Base-by-base conservation (phyloP, 2,888 invertebrate genomes). In the Dicranocentrus wangi region DNA sequence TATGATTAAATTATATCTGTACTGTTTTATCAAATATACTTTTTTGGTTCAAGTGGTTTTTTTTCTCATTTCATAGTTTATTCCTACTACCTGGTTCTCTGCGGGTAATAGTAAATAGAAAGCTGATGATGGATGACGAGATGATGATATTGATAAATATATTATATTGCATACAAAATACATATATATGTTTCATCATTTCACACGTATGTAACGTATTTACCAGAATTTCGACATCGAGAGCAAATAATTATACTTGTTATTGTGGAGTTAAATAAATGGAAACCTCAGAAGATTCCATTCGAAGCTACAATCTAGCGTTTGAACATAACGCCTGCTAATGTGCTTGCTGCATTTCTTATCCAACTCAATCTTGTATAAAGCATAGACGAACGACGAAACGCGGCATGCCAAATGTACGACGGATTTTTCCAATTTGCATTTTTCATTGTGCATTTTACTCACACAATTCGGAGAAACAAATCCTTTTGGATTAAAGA, bases 1-100 rank as follows among this genome's bases (percentile, higher is more conserved):
- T 79, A 55, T 71, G 65, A 79, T 79, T 79, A 79, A 79, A 79
- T 79, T 79, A 79, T 79, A 79, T 79, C 53, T 58, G 66, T 79
- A 79, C 78, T 79, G 78, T 79, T 79, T 79, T 79, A 71, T 79
- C 78, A 79, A 79, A 65, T 53, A 68, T 47, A 63, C 32, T 23
- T 47, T 69, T 68, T 77, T 76, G 25, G 21, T 55, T 55, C 47
- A 21, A 43, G 61, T 61, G 27, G n/a, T n/a, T 76, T 60, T 77
- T 66, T 77, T 69, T 32, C 60, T 43, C 55, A 68, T 68, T 77
- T 66, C 51, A 47, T 51, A 66, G 7, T 21, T 68, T 32, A 55
- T 28, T 66, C 47, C 25, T 51, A 25, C 47, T 51, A 43, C 23
- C 19, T 23, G 53, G 39, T 55, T 69, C 55, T 42, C 42, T 32